Conservation (phyloP, 2,797 vertebrate species). For the Melanotaenia maccullochi region DNA sequence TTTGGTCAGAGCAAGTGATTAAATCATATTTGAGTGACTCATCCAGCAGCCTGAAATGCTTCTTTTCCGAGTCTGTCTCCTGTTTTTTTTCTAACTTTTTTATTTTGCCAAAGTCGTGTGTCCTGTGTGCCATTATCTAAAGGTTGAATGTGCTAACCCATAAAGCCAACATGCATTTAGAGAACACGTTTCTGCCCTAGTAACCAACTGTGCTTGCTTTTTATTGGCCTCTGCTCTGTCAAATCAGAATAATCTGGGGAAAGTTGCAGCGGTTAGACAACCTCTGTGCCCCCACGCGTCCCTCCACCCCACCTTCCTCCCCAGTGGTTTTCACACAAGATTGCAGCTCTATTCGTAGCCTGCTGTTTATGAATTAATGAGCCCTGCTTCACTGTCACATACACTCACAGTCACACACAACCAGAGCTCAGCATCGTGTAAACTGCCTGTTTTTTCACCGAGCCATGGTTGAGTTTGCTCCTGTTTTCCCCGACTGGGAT, state of each 20-base stretch:
- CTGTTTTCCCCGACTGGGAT: neutral
- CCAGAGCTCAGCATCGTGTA: slow-evolving; percentile 19
- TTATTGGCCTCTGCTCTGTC: slow-evolving; percentile 73
- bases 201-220: slow-evolving; percentile 72
- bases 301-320: slow-evolving; percentile 36
- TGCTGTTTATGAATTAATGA: slow-evolving; percentile 79
- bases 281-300: slow-evolving; percentile 37
- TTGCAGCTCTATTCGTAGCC: slow-evolving; percentile 69
- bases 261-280: slow-evolving; percentile 67
- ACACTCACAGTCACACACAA: slow-evolving; percentile 48
- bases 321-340: slow-evolving; percentile 52
- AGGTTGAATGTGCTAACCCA: slow-evolving; percentile 19
- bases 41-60: slow-evolving; percentile 9
- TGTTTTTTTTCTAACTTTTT: neutral
- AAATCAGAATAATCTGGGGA: slow-evolving; percentile 72
- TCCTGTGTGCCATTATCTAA: slow-evolving; percentile 12
- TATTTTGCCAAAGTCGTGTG: slow-evolving; percentile 17
- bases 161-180: slow-evolving; percentile 45
- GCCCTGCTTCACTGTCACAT: slow-evolving; percentile 59
- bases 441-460: slow-evolving; percentile 27
- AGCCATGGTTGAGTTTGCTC: neutral
- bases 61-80: neutral
- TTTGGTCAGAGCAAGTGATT: slow-evolving; percentile 10
- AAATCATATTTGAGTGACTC: slow-evolving; percentile 11
- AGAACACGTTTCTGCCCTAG: slow-evolving; percentile 76